Evolutionary conservation across 1,140 invertebrate genomes (phyloP).

Genomic region (Dolichoris vasculosae): DNA sequence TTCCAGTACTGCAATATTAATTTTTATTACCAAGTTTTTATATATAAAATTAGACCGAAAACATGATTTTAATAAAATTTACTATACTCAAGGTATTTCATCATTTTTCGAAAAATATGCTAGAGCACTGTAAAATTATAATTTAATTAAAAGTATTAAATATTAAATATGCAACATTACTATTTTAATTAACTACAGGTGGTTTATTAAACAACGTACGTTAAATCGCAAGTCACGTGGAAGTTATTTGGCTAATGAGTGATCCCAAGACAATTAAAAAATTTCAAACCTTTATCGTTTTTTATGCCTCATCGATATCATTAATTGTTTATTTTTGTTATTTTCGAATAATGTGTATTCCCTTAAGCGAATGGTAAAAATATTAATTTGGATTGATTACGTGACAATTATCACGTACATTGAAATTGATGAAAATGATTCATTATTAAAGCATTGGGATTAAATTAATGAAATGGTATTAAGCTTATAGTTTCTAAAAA

Average conservation of each 20-base stretch:
- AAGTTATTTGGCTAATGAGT: neutral
- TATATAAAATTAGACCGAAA: neutral
- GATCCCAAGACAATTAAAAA: neutral
- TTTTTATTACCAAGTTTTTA: too few species aligned
- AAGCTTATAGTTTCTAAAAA: neutral
- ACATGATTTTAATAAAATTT: neutral
- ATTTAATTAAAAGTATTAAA: neutral
- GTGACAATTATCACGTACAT: neutral
- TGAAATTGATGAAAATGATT: neutral
- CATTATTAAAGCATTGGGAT: neutral
- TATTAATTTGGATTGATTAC: neutral
- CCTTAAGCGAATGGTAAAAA: neutral
- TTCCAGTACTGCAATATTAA: neutral
- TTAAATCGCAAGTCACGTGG: neutral
- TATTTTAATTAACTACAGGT: neutral
- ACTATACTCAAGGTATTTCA: neutral
- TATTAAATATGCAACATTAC: neutral
- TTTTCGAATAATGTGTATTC: neutral
- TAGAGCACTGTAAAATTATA: neutral
- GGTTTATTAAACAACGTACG: neutral
- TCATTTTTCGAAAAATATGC: neutral
- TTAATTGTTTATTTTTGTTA: neutral
- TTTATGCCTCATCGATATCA: neutral
- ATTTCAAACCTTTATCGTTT: neutral
- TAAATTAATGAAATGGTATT: neutral